These are phyloP conservation scores for Hydropsyche betteni DNA, from an alignment of 2,888 invertebrate species.

Conservation along the genomic window DNA sequence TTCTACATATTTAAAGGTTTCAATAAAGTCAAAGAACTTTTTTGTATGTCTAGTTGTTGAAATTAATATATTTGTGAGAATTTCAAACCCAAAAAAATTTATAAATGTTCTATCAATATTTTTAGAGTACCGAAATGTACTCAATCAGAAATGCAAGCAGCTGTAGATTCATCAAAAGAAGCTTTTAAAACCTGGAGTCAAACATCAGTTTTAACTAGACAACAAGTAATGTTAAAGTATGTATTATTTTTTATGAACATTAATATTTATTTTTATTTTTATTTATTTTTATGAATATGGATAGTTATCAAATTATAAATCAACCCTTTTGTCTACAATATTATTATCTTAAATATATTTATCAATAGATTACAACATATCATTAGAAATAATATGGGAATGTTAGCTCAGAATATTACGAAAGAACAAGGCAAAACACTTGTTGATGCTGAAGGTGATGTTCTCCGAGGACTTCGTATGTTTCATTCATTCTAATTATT, in stretches of 20 bases:
- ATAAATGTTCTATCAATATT: conserved; percentile 39
- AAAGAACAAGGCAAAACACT: conserved; percentile 97
- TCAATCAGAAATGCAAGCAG: conserved; percentile 85
- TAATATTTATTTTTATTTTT: conserved; percentile 12
- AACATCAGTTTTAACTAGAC: conserved; percentile 90
- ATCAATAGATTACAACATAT: conserved; percentile 78
- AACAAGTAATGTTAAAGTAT: conserved; percentile 89
- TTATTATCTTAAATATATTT: conserved; percentile 46
- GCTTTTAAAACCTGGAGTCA: conserved; percentile 86
- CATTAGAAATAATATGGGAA: conserved; percentile 87
- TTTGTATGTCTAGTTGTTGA: not conserved
- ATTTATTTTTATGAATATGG: not conserved
- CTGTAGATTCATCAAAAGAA: conserved; percentile 85
- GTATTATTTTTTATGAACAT: conserved; percentile 7
- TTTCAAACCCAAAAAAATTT: not conserved
- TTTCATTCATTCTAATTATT: conserved; percentile 54
- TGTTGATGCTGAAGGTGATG: conserved; percentile 97
- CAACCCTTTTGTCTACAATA: not conserved
- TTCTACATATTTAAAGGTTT: too few species aligned
- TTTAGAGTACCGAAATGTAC: conserved; percentile 90
- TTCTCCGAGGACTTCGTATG: conserved; percentile 95
- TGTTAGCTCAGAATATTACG: conserved; percentile 91
- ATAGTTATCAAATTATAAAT: not conserved
- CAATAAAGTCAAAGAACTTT: too few species aligned
- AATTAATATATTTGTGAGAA: not conserved